A percentile compares a stretch with the other conserved stretches of the same genome.
Conservation (phyloP, 2,113 vertebrate genomes). For the Scalopus aquaticus region DNA sequence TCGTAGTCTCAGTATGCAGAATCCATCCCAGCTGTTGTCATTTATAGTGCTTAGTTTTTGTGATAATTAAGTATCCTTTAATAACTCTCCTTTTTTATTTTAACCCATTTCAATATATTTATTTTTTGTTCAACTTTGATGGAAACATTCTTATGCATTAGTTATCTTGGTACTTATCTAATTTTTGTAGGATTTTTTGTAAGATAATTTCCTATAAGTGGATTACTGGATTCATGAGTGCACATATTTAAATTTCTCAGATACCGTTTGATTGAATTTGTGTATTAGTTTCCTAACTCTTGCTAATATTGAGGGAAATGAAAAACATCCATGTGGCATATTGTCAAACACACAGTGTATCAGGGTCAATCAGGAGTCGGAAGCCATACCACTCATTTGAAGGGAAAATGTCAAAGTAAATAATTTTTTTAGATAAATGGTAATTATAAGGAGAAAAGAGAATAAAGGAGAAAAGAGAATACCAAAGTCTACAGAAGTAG, state of each 20-base stretch:
- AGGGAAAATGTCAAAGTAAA: background rate
- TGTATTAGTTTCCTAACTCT: conserved; percentile 11
- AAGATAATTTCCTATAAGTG: background rate
- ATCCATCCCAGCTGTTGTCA: background rate
- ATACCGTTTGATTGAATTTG: background rate
- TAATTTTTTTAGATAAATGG: background rate
- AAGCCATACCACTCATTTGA: background rate
- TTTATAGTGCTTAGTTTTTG: background rate
- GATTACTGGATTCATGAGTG: background rate
- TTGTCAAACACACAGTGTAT: background rate
- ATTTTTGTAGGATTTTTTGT: background rate
- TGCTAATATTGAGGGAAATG: background rate
- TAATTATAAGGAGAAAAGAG: background rate
- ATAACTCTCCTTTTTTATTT: background rate
- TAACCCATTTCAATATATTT: background rate
- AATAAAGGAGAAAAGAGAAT: background rate
- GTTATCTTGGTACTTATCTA: background rate
- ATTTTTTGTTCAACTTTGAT: conserved; percentile 6
- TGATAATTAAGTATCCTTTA: background rate
- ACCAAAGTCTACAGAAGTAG: background rate
- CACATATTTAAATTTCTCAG: conserved; percentile 35
- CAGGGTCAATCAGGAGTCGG: background rate
- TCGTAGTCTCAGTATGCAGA: background rate
- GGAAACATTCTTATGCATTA: conserved; percentile 30
- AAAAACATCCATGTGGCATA: background rate